Conservation (phyloP, 2,113 vertebrate species). For the Grus americana region DNA sequence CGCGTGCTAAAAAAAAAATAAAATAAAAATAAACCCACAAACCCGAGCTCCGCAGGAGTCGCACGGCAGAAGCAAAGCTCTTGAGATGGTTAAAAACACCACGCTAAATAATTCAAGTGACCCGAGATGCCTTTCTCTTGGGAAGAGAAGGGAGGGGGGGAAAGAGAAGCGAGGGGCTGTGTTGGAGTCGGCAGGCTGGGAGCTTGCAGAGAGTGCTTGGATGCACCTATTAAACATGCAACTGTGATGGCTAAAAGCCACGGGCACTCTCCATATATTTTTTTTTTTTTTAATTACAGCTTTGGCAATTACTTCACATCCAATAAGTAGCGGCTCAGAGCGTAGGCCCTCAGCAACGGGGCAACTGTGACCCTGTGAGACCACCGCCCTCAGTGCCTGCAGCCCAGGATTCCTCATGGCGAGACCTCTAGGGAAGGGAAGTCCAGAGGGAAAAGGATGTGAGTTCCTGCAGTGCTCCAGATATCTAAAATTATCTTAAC, state of each 20-base stretch:
- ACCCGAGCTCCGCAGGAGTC: neutral
- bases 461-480: neutral
- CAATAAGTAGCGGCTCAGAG: neutral
- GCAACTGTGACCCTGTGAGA: neutral
- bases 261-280: neutral
- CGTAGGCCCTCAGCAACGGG: neutral
- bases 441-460: neutral
- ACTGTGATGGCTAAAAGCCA: neutral
- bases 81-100: slow-evolving; percentile 5
- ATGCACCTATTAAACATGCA: neutral
- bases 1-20: neutral
- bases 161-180: neutral
- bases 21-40: neutral
- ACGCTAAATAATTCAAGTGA: slow-evolving; percentile 49
- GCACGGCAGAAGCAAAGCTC: neutral
- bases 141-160: neutral
- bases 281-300: neutral
- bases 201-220: neutral
- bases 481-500: neutral
- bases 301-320: neutral
- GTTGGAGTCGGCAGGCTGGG: neutral
- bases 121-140: slow-evolving; percentile 48
- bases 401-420: neutral
- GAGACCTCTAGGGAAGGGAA: neutral
- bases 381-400: neutral